A percentile compares a stretch with the other conserved stretches of the same genome.
phyloP scores from a whole-genome alignment of 2,113 vertebrate species.

The Delphinus delphis region DNA sequence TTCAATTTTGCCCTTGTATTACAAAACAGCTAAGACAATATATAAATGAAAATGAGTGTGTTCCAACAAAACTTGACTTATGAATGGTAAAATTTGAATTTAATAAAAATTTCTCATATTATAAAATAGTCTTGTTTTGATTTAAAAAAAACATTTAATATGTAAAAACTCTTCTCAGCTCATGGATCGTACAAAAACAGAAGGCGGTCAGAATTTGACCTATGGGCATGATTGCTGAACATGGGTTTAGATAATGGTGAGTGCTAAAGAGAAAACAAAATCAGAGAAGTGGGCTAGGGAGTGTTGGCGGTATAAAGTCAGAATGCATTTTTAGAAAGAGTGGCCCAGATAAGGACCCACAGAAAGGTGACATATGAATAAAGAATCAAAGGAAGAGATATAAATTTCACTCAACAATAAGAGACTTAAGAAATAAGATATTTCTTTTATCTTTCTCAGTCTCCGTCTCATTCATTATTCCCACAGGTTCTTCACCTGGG shows the following conservation, averaged over 20 bases:
- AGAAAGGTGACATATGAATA: not conserved
- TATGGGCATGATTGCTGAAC: not conserved
- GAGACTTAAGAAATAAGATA: not conserved
- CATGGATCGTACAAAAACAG: not conserved
- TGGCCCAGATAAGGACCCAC: not conserved
- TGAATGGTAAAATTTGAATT: not conserved
- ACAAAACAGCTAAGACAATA: not conserved
- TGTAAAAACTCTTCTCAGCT: not conserved
- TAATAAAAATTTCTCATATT: not conserved
- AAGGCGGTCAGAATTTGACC: not conserved
- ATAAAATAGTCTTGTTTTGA: not conserved
- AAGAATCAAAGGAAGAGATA: not conserved
- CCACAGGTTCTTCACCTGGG: not conserved
- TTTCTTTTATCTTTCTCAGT: not conserved
- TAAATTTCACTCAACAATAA: not conserved
- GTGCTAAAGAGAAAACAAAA: not conserved
- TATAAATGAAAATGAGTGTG: not conserved
- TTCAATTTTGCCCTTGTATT: not conserved
- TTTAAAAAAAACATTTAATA: not conserved
- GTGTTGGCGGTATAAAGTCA: not conserved
- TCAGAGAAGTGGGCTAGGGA: not conserved
- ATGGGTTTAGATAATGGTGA: not conserved
- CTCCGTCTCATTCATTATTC: not conserved
- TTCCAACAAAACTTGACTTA: not conserved
- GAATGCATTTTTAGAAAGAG: not conserved